Percentiles rank a stretch among this genome's conserved stretches.
Evolutionary conservation across 2,888 invertebrate species (phyloP).

Genomic region (Rutpela maculata): DNA sequence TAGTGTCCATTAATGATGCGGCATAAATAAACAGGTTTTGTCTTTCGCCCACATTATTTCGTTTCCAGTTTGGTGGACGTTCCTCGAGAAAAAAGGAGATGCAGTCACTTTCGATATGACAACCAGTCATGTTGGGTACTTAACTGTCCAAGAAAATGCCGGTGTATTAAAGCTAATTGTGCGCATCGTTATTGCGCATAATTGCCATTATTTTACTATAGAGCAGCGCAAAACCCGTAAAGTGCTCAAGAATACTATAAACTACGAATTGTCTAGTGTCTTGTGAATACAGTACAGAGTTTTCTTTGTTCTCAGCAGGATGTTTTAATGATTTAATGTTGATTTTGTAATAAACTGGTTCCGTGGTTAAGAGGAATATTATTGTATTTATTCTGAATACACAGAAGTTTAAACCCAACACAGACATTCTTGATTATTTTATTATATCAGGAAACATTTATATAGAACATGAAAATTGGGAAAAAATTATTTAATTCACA

Average conservation of each 20-base stretch:
- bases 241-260: neutral
- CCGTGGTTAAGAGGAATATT: too few species aligned
- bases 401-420: too few species aligned
- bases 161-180: neutral
- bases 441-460: too few species aligned
- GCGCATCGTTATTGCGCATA: neutral
- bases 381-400: too few species aligned
- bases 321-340: neutral
- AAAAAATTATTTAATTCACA: too few species aligned
- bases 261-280: neutral
- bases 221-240: neutral
- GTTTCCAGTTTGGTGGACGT: slow-evolving; percentile 57
- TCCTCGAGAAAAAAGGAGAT: slow-evolving; percentile 18
- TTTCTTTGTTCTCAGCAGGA: neutral
- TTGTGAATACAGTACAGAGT: neutral
- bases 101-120: slow-evolving; percentile 38
- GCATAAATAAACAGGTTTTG: slow-evolving; percentile 63
- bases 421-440: too few species aligned
- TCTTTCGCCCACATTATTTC: slow-evolving; percentile 63
- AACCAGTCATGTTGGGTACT: slow-evolving; percentile 25
- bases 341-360: too few species aligned
- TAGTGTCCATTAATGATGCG: slow-evolving; percentile 66
- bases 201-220: neutral
- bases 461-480: too few species aligned
- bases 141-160: neutral